phyloP scores from a whole-genome alignment of 2,888 invertebrate species.

The Dynastes maya region DNA sequence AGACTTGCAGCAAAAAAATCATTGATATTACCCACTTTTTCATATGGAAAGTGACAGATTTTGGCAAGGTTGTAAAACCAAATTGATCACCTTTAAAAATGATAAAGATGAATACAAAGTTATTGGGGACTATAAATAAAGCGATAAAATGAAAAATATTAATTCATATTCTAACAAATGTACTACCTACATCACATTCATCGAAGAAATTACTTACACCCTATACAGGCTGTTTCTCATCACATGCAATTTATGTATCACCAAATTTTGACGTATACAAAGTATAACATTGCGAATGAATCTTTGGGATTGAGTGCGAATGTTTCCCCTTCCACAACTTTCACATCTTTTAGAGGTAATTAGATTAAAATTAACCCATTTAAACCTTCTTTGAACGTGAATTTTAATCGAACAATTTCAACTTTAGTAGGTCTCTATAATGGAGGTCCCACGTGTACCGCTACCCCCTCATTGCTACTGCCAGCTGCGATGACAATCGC shows the following conservation, averaged over 20 bases:
- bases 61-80: no score
- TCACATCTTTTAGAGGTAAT: background rate
- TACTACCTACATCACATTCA: no score
- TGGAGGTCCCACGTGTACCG: conserved; percentile 64
- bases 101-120: no score
- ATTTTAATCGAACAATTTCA: conserved; percentile 57
- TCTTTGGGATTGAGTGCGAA: background rate
- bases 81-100: no score
- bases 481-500: conserved; percentile 67
- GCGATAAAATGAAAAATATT: no score
- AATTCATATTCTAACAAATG: no score
- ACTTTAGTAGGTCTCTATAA: conserved; percentile 65
- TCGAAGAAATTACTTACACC: no score
- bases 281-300: background rate
- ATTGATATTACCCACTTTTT: no score
- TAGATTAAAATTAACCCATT: background rate
- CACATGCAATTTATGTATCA: background rate
- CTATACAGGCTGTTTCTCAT: no score
- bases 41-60: no score
- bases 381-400: background rate
- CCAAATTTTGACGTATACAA: background rate
- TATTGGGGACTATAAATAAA: no score
- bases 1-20: no score
- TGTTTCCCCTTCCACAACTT: background rate
- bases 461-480: conserved; percentile 64